These are phyloP conservation scores for Leptinotarsa defecta DNA, from an alignment of 1,140 invertebrate genomes.

Conservation along the genomic window DNA sequence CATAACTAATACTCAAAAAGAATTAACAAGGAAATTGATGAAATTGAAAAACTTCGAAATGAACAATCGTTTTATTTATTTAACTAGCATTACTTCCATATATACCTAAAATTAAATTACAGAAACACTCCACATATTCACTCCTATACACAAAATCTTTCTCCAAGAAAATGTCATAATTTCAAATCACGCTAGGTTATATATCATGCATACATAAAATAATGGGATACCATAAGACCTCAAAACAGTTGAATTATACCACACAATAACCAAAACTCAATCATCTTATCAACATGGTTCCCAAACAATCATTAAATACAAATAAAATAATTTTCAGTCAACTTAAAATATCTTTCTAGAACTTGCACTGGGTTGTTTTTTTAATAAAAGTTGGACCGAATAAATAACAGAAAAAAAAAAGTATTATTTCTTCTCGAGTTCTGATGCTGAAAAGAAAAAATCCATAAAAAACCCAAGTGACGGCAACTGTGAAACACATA, in stretches of 20 bases:
- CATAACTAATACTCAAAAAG: background rate
- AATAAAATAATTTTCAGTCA: background rate
- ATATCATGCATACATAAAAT: background rate
- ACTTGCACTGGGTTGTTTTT: background rate
- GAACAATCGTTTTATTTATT: background rate
- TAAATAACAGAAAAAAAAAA: too few species aligned
- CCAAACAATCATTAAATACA: constrained; percentile 8
- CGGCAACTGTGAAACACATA: too few species aligned
- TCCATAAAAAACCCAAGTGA: too few species aligned
- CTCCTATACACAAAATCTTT: background rate
- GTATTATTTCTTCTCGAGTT: too few species aligned
- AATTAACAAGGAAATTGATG: too few species aligned
- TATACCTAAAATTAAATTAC: background rate
- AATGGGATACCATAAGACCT: background rate
- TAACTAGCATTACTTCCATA: background rate
- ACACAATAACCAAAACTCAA: background rate
- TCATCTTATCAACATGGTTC: background rate
- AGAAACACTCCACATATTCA: background rate
- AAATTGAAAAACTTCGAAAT: background rate
- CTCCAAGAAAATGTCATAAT: background rate
- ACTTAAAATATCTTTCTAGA: background rate
- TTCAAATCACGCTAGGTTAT: background rate
- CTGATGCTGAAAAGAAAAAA: too few species aligned
- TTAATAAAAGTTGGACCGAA: background rate
- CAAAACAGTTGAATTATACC: too few species aligned